Conservation (phyloP, 2,113 vertebrate species). For the Andinoacara biseriatus region DNA sequence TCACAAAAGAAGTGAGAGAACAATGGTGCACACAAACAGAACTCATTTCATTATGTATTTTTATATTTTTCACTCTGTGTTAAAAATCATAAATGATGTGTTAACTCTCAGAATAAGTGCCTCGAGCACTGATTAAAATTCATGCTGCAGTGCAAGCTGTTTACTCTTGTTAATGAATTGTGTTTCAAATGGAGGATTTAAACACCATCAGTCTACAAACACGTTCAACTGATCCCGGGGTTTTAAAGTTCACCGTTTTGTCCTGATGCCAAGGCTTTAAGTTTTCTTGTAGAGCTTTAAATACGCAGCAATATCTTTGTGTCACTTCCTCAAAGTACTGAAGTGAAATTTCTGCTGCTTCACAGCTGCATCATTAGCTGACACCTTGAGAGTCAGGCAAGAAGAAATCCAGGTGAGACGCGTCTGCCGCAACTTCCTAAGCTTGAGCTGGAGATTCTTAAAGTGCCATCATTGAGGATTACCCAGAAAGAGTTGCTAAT, state of each 20-base stretch:
- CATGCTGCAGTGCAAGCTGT: neutral
- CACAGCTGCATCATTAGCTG: slow-evolving; percentile 9
- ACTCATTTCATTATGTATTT: neutral
- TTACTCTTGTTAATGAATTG: slow-evolving; percentile 10
- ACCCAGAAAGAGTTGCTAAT: neutral
- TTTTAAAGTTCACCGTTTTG: neutral
- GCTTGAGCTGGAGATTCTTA: neutral
- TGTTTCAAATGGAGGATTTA: neutral
- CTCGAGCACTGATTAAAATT: neutral
- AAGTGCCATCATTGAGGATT: neutral
- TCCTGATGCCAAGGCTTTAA: neutral
- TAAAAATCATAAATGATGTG: slow-evolving; percentile 14
- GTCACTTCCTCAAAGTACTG: neutral
- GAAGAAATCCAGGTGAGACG: slow-evolving; percentile 8
- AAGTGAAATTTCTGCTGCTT: neutral
- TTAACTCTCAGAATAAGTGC: neutral
- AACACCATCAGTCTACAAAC: neutral
- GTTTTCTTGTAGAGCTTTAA: neutral
- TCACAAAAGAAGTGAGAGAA: neutral
- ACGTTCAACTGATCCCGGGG: neutral
- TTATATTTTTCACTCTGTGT: slow-evolving; percentile 3
- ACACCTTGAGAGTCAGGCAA: neutral
- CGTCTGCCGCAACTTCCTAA: neutral
- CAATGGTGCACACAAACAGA: neutral
- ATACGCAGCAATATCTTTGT: neutral